Conservation (phyloP, 1,140 invertebrate genomes). For the Nymphalis io region DNA sequence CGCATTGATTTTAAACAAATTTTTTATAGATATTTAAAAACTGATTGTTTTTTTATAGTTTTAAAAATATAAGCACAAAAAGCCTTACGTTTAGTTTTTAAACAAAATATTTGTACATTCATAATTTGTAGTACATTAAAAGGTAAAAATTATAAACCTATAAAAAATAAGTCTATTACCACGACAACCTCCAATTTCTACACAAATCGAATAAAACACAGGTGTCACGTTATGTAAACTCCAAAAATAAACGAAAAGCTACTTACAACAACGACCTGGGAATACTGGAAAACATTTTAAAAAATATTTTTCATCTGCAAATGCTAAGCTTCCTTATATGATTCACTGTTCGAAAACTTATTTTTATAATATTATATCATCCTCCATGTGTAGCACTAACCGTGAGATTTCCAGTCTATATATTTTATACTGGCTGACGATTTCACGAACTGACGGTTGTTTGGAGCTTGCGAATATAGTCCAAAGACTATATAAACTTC, state of each 20-base stretch:
- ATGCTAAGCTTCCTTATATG: constrained; percentile 36
- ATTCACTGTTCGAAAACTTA: constrained; percentile 48
- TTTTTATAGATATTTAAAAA: background rate
- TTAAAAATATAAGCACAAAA: background rate
- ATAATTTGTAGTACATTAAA: background rate
- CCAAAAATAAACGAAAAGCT: constrained; percentile 71
- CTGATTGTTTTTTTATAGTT: background rate
- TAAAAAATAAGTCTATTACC: constrained; percentile 15
- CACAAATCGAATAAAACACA: constrained; percentile 68
- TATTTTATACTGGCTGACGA: constrained; percentile 31
- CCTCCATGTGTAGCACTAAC: constrained; percentile 59
- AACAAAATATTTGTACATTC: background rate
- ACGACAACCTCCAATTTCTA: constrained; percentile 51
- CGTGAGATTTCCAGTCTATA: constrained; percentile 27
- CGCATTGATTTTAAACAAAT: background rate
- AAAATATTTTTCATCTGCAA: constrained; percentile 68
- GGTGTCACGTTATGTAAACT: constrained; percentile 79
- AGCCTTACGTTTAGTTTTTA: background rate
- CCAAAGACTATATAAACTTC: background rate
- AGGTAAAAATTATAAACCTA: background rate
- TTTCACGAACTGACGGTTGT: constrained; percentile 7
- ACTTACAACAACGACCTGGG: constrained; percentile 75
- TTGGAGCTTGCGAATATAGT: constrained; percentile 1
- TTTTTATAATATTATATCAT: constrained; percentile 64
- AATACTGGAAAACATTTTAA: constrained; percentile 74